These are phyloP conservation scores for Todiramphus chloris DNA, from an alignment of 2,113 vertebrate species.

Conservation along the genomic window DNA sequence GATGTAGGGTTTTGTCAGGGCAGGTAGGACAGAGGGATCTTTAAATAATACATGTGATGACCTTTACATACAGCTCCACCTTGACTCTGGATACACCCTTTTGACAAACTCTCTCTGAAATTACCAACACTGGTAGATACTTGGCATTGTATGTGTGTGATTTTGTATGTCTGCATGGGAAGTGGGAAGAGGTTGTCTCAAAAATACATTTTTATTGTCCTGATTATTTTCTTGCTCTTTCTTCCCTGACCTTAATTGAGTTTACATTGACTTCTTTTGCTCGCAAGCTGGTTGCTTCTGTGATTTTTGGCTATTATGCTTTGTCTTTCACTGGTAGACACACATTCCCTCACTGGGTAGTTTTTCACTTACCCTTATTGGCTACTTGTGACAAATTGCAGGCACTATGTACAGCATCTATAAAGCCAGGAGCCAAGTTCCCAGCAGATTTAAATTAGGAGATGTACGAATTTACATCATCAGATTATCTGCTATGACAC, in stretches of 20 bases:
- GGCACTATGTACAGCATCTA: accelerated
- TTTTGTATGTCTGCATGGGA: neutral
- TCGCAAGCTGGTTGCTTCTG: neutral
- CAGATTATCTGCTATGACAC: neutral
- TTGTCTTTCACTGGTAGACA: neutral
- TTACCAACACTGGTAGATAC: accelerated
- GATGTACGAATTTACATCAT: neutral
- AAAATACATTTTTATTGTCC: neutral
- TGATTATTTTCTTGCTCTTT: neutral
- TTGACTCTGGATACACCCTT: neutral
- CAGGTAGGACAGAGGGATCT: accelerated
- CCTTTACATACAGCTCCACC: neutral
- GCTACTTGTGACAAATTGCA: neutral
- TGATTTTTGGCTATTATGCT: neutral
- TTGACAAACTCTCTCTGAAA: neutral
- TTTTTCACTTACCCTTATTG: neutral
- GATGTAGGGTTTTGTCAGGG: neutral
- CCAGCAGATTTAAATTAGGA: neutral
- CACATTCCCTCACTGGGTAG: neutral
- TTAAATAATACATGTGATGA: neutral
- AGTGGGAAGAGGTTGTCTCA: neutral
- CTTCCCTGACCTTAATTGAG: neutral
- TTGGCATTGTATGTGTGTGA: too few relatives aligned
- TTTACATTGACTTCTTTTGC: neutral
- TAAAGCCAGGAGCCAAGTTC: neutral